Percentiles rank a stretch among this genome's conserved stretches.
Evolutionary conservation across 2,888 invertebrate species (phyloP).

Genomic region (Formica aserva): DNA sequence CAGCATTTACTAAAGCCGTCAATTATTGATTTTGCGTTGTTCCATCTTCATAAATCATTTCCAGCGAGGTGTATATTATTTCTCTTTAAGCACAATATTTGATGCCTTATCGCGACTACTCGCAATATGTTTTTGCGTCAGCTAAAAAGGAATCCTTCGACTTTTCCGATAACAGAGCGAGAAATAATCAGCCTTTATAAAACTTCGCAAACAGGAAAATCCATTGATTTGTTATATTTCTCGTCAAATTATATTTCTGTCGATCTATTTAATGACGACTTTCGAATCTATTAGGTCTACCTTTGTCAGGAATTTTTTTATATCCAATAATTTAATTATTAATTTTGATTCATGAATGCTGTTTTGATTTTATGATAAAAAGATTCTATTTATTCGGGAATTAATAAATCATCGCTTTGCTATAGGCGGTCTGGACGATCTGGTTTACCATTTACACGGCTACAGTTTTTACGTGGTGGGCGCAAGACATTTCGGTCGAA

Average conservation of each 20-base stretch:
- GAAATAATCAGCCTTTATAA: conserved; percentile 8
- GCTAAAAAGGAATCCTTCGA: not conserved
- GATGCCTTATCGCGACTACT: not conserved
- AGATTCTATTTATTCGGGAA: not conserved
- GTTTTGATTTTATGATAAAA: not conserved
- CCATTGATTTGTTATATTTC: not conserved
- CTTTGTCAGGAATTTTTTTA: not conserved
- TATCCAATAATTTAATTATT: not conserved
- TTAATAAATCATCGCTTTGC: not conserved
- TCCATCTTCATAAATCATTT: conserved; percentile 31
- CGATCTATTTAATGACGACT: not conserved
- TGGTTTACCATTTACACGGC: conserved; percentile 92
- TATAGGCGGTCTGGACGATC: conserved; percentile 88
- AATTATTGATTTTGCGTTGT: conserved; percentile 61
- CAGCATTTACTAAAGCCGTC: conserved; percentile 26
- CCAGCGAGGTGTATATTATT: not conserved
- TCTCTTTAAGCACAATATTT: not conserved
- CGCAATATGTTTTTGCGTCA: not conserved
- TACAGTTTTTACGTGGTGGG: conserved; percentile 91
- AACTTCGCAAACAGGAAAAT: conserved; percentile 32
- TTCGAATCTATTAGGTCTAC: not conserved
- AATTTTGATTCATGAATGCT: not conserved
- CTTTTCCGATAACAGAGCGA: not conserved
- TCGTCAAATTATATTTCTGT: not conserved
- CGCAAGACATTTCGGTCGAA: conserved; percentile 87